Evolutionary conservation across 2,113 vertebrate species (phyloP).

Genomic region (Marcusenius ussheri): DNA sequence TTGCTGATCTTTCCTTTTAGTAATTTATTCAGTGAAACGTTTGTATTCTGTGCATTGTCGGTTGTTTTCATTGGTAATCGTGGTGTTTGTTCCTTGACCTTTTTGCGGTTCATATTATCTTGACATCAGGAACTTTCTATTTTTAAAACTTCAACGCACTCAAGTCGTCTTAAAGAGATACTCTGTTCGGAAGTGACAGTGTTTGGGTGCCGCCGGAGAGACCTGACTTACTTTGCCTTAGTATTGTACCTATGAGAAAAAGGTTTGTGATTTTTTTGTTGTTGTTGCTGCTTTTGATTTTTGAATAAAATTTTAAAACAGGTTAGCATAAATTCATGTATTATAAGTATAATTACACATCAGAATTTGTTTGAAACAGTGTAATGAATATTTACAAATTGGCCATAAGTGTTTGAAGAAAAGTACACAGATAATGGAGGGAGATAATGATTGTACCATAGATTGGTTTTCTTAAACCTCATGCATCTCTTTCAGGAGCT

Average conservation of each 20-base stretch:
- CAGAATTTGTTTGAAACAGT: not conserved
- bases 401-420: not conserved
- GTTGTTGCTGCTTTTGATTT: not conserved
- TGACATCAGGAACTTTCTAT: conserved; percentile 48
- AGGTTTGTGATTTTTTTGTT: not conserved
- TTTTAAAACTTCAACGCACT: conserved; percentile 55
- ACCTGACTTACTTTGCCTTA: not conserved
- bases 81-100: conserved; percentile 53
- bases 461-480: not conserved
- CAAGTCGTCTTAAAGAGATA: conserved; percentile 43
- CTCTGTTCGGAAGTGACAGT: conserved; percentile 23
- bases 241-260: not conserved
- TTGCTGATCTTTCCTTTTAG: not conserved
- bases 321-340: not conserved
- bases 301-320: not conserved
- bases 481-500: not conserved
- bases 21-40: not conserved
- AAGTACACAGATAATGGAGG: not conserved
- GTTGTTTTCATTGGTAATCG: conserved; percentile 16
- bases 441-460: not conserved
- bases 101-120: conserved; percentile 45
- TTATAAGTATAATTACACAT: not conserved
- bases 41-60: not conserved
- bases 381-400: not conserved
- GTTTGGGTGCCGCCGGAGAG: conserved; percentile 19